Base-by-base conservation (phyloP, 2,797 vertebrate species). In the Betta splendens region DNA sequence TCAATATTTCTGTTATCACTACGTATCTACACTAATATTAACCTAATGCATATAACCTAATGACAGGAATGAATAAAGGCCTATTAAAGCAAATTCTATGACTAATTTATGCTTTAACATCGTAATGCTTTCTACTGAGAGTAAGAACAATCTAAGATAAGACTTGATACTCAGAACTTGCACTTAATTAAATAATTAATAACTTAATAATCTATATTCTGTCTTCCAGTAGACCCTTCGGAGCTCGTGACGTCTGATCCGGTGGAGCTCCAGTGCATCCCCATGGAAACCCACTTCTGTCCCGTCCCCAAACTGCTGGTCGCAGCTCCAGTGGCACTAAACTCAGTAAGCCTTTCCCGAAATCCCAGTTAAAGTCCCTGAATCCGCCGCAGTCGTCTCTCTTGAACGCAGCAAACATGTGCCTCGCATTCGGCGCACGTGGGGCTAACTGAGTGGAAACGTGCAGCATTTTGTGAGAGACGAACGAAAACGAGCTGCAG, bases 321-420 rank as follows among this genome's bases (percentile, higher is more conserved):
- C 80, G 90, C 90, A 1, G 80, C 90, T 66, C 90, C 90, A 15
- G 75, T 94, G 88, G 91, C 87, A 1, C 93, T 94, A 84, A 95
- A 93, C 89, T 93, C 94, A 91, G 93, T 97, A 94, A 95, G 93
- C 92, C 90, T 94, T 89, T 90, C 92, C 90, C 93, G 92, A 86
- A 90, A 93, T 91, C 92, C 92, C 64, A 91, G 87, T 91, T 92
- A 89, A 85, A 84, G 66, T 48, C 65, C 77, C 64, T 20, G 50
- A 68, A 64, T 61, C 54, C 33, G 51, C 73, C 22, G 37, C 64
- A 38, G 72, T 73, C 80, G 77, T 69, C 62, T 72, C 39, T 73
- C 64, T n/a, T 78, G 79, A 88, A 87, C 86, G 87, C 89, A 90
- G 85, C 83, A 86, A 89, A 89, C 73, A 84, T 85, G 90, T 93